These are phyloP conservation scores for Streptopelia turtur DNA, from an alignment of 2,797 vertebrate species.

Conservation along the genomic window DNA sequence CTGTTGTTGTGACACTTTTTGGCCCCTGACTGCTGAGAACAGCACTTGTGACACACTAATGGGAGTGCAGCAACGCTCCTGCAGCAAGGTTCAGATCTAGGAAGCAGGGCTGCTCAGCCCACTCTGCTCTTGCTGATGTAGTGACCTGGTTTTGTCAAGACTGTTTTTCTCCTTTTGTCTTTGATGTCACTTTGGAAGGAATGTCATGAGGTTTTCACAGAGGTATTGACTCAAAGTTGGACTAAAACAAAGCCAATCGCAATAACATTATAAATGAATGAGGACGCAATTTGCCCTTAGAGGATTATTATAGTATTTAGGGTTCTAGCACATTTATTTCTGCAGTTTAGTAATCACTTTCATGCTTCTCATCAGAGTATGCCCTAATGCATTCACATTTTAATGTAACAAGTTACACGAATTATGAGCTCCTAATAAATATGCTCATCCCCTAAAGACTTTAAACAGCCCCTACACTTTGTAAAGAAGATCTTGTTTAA, in stretches of 20 bases:
- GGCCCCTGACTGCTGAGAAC: not conserved
- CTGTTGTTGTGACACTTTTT: not conserved
- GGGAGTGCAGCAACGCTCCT: not conserved
- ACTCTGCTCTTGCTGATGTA: slow-evolving; percentile 35
- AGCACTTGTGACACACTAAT: not conserved
- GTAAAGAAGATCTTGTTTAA: slow-evolving; percentile 1
- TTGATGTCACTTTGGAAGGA: slow-evolving; percentile 65
- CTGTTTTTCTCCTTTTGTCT: slow-evolving; percentile 40
- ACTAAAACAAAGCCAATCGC: slow-evolving; percentile 62
- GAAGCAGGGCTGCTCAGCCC: slow-evolving; percentile 28
- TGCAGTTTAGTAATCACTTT: slow-evolving; percentile 37
- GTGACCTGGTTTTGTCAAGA: slow-evolving; percentile 68
- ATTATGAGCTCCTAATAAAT: slow-evolving; percentile 41
- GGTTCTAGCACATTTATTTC: slow-evolving; percentile 40
- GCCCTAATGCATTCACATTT: slow-evolving; percentile 62
- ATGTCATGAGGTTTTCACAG: slow-evolving; percentile 58
- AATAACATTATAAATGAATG: slow-evolving; percentile 26
- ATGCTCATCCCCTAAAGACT: slow-evolving; percentile 23
- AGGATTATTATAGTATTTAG: slow-evolving; percentile 35
- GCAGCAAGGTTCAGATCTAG: slow-evolving; percentile 15
- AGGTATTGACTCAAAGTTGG: slow-evolving; percentile 38
- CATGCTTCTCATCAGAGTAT: not conserved
- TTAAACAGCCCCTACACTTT: not conserved
- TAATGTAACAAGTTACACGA: slow-evolving; percentile 61
- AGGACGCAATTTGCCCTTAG: not conserved